Conservation (phyloP, 2,797 vertebrate genomes). For the Odontamblyopus rebecca region DNA sequence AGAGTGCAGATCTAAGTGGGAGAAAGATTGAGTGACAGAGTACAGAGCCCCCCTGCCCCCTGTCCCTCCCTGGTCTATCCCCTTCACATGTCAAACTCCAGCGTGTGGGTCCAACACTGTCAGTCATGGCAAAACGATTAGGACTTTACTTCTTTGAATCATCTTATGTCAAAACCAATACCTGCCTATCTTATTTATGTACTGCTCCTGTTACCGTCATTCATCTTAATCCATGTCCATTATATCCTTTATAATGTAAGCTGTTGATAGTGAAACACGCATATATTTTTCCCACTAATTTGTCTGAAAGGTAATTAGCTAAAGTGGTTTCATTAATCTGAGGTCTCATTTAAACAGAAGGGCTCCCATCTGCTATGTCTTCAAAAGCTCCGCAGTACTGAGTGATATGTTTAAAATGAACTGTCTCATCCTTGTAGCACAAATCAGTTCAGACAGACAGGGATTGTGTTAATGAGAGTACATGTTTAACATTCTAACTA, state of each 20-base stretch:
- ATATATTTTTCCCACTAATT: background rate
- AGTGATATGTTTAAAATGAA: background rate
- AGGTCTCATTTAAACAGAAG: background rate
- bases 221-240: background rate
- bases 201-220: background rate
- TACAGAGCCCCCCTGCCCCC: background rate
- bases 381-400: background rate
- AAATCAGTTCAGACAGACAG: background rate
- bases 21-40: conserved; percentile 20
- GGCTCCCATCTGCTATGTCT: background rate
- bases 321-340: conserved; percentile 10
- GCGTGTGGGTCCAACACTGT: conserved; percentile 37
- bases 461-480: background rate
- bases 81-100: background rate
- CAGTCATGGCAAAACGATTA: conserved; percentile 22
- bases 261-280: background rate
- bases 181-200: background rate
- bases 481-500: background rate
- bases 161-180: background rate
- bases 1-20: background rate
- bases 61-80: background rate
- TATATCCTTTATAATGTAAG: background rate
- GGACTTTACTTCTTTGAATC: conserved; percentile 8
- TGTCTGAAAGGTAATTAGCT: conserved; percentile 9
- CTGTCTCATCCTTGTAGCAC: background rate